phyloP scores from a whole-genome alignment of 2,888 invertebrate genomes.

The Metacarcinus magister region DNA sequence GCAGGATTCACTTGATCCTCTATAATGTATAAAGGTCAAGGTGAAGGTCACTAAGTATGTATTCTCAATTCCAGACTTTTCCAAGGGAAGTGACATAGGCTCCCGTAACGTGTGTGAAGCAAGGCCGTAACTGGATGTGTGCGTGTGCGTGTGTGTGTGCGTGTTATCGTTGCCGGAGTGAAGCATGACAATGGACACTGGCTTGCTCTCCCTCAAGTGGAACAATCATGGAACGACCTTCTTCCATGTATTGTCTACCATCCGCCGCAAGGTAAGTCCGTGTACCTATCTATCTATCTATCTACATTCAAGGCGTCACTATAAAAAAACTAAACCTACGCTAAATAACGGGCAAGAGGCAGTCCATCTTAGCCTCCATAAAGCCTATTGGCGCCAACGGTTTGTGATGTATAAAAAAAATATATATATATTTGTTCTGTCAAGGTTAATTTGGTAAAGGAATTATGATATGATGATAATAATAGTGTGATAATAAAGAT shows the following conservation, averaged over 20 bases:
- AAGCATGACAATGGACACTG: constrained; percentile 71
- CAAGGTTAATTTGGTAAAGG: not conserved
- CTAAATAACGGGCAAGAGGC: too few relatives aligned
- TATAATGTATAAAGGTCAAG: not conserved
- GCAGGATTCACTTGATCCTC: not conserved
- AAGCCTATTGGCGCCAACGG: too few relatives aligned
- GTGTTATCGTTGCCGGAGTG: constrained; percentile 40
- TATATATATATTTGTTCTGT: too few relatives aligned
- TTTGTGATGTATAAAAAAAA: too few relatives aligned
- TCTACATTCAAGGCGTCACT: too few relatives aligned
- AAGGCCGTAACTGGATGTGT: constrained; percentile 4
- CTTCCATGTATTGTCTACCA: constrained; percentile 78
- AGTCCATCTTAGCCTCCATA: too few relatives aligned
- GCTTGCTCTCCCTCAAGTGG: constrained; percentile 77
- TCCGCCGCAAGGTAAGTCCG: constrained; percentile 69
- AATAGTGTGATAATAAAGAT: too few relatives aligned
- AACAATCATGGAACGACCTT: constrained; percentile 78
- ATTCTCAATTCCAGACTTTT: not conserved
- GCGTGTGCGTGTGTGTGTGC: not conserved
- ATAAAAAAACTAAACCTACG: too few relatives aligned
- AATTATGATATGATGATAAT: not conserved
- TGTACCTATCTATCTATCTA: not conserved
- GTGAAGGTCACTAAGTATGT: not conserved
- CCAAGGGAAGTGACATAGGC: constrained; percentile 26
- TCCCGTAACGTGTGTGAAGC: not conserved